Evolutionary conservation across 2,888 invertebrate species (phyloP), one percentile per base, ranked within the genome.

Genomic region (Salticus scenicus): DNA sequence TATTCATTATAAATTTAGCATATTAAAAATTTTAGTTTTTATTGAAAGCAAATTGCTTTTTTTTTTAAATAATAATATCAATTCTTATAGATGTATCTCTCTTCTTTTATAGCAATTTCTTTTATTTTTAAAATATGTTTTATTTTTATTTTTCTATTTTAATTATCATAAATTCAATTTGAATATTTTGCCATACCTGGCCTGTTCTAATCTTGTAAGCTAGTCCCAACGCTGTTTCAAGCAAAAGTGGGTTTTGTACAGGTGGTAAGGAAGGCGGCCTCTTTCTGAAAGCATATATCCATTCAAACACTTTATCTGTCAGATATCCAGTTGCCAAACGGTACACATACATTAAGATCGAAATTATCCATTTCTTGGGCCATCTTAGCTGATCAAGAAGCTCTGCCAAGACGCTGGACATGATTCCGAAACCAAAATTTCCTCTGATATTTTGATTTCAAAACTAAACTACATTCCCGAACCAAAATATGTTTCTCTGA

Each of bases 161-260:
- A n/a, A n/a, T n/a, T n/a, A n/a, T n/a, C n/a, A n/a, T n/a, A n/a
- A n/a, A n/a, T n/a, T n/a, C n/a, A n/a, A n/a, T n/a, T n/a, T n/a
- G n/a, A n/a, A n/a, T n/a, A n/a, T 37, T 10, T 37, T 37, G 7
- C 4, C 57, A 24, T 57, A 57, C 84, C 70, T 85, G 84, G 10
- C 30, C 42, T 14, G 31, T 85, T 33, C 84, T 67, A 12, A 85
- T 85, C 64, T 79, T 85, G 14, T 67, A 64, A 7, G 84, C 84
- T 1, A 85, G 27, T n/a, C 69, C 51, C 14, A 70, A 20, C 10
- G 84, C 84, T 24, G 84, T 74, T 74, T 85, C 84, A n/a, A 85
- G 47, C 17, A 85, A 64, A 33, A 85, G 37, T 7, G 84, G 84
- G 63, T 78, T 85, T 30, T 51, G 78, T 1, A 85, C 79, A 7